Evolutionary conservation across 2,113 vertebrate genomes (phyloP), one percentile per base, ranked within the genome.

Genomic region (Progne subis): DNA sequence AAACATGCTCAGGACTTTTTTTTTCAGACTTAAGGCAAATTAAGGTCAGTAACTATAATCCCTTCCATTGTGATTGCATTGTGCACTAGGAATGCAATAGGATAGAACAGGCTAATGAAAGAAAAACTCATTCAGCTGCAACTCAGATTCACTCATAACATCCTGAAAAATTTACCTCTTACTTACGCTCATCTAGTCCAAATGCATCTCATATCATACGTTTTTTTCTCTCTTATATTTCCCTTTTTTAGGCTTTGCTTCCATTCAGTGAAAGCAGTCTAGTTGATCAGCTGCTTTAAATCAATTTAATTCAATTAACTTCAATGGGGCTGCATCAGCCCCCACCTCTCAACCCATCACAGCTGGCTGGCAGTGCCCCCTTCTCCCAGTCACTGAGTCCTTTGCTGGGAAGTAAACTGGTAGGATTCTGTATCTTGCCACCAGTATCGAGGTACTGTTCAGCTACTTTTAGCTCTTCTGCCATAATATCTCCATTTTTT

Each of bases 31-130:
- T 84, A 77, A 90, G 41, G 39, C 92, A 96, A 96, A 96, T 92
- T 90, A 95, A 93, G 79, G 88, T 86, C 90, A 93, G 71, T 70
- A 60, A 90, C 75, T 95, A 91, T 86, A 95, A 97, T 94, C 46
- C 67, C 44, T 67, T 92, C 68, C 68, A 92, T 67, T 96, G 87
- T 74, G 85, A 94, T 43, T 95, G 83, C 47, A 85, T 90, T 93
- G 59, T 86, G 82, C 47, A n/a, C 47, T 64, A 69, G 72, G 63
- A 93, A 90, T 74, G 79, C 79, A 94, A 26, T 19, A 90, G 37
- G 46, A 82, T 31, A 65, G 50, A 94, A 77, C 12, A 80, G 24
- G 39, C 67, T 91, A 95, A 90, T 93, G 90, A 95, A 94, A 83
- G 75, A 86, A 94, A 82, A 96, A 60, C 43, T 88, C 26, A 80